Evolutionary conservation across 2,888 invertebrate genomes (phyloP).

Genomic region (Parnassius smintheus): DNA sequence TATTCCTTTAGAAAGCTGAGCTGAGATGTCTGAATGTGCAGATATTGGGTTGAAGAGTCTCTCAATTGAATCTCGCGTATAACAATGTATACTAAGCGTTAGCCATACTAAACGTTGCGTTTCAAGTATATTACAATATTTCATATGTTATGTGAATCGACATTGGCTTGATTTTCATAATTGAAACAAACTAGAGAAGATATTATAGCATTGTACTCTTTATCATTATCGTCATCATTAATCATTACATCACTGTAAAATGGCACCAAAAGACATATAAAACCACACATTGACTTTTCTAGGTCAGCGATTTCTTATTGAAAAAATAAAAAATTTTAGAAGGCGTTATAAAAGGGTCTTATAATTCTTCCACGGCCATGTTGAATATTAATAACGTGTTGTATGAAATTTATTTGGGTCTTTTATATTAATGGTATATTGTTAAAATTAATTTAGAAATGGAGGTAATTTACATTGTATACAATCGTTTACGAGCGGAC

Average conservation of each 20-base stretch:
- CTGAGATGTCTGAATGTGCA: conserved; percentile 11
- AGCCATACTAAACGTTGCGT: not conserved
- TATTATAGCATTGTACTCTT: no score
- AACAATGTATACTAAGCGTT: not conserved
- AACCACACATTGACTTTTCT: not conserved
- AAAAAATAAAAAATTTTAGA: not conserved
- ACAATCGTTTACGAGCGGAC: no score
- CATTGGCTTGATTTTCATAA: no score
- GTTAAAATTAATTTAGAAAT: no score
- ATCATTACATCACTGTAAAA: no score
- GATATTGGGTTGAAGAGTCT: conserved; percentile 2
- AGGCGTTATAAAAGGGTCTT: not conserved
- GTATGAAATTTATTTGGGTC: not conserved
- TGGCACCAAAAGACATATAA: not conserved
- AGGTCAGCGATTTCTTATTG: not conserved
- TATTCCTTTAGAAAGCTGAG: conserved; percentile 28
- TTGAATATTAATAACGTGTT: not conserved
- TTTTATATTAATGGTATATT: not conserved
- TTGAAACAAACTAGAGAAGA: no score
- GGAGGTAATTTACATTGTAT: no score
- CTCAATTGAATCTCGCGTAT: not conserved
- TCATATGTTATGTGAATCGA: not conserved
- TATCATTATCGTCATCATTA: no score
- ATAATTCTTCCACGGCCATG: not conserved
- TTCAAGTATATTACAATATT: not conserved